Evolutionary conservation across 1,140 invertebrate genomes (phyloP).

Genomic region (Danaus plexippus): DNA sequence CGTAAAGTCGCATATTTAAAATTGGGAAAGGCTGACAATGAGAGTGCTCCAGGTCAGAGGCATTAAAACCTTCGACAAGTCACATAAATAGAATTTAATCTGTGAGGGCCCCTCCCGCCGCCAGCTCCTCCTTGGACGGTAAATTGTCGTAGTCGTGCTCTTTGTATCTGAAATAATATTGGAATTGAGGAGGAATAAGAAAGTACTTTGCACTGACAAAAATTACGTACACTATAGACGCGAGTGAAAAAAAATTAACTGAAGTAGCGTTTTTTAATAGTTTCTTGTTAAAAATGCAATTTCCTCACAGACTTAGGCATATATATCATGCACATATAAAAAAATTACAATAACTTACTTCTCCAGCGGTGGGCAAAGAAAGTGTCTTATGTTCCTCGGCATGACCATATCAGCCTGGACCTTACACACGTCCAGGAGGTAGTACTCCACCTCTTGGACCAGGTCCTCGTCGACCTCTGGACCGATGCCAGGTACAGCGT

Average conservation of each 20-base stretch:
- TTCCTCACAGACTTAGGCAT: too few species aligned
- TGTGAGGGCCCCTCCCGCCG: constrained; percentile 13
- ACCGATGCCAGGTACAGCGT: constrained; percentile 73
- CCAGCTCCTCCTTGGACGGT: constrained; percentile 8
- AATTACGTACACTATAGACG: too few species aligned
- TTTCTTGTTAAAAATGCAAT: too few species aligned
- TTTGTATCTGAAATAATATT: constrained; percentile 8
- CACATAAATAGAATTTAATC: constrained; percentile 9
- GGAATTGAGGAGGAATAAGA: not conserved
- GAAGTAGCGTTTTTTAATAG: too few species aligned
- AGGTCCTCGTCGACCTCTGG: constrained; percentile 59
- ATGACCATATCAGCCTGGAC: constrained; percentile 73
- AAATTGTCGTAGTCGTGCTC: constrained; percentile 8
- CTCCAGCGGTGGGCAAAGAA: constrained; percentile 74
- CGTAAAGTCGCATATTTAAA: constrained; percentile 1
- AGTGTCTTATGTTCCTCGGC: constrained; percentile 75
- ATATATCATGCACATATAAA: not conserved
- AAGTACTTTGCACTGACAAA: not conserved
- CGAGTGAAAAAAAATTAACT: too few species aligned
- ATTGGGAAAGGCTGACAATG: not conserved
- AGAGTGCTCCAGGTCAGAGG: not conserved
- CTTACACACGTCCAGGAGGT: constrained; percentile 64
- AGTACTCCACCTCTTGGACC: constrained; percentile 63
- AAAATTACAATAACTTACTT: constrained; percentile 32
- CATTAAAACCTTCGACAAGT: not conserved